Evolutionary conservation across 2,113 vertebrate genomes (phyloP), one percentile per base, ranked within the genome.

Genomic region (Chlamydotis undulata): DNA sequence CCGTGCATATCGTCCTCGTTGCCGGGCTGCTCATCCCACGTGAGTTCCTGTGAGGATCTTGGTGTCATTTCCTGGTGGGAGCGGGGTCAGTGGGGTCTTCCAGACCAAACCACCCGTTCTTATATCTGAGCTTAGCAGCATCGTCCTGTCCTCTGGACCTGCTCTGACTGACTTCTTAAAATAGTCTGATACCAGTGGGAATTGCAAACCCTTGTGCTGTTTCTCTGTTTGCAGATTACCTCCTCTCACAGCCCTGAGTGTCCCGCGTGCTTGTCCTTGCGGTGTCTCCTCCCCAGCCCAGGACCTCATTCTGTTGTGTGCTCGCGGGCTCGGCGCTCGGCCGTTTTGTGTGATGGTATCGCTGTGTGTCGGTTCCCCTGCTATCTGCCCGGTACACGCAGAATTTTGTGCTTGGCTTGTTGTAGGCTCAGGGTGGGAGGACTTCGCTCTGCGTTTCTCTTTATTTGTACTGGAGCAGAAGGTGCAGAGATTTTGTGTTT

Each of bases 1-100:
- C 12, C 1, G 0, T 52, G 59, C 29, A 6, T 12, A 3, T 80
- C 28, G 4, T 39, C 65, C 57, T 41, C 1, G 0, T 25, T n/a
- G 50, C 33, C 33, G 47, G 14, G 45, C 63, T 25, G 35, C 65
- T 49, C 19, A 33, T 12, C 49, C 41, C n/a, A 19, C 1, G 0
- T 1, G 5, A 21, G 49, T 29, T n/a, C 57, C 57, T 64, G 19
- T 15, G 57, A 39, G 57, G 67, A 49, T 29, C 24, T 23, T 1
- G 1, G n/a, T 39, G 41, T 60, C 64, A 23, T 21, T 11, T 61
- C 43, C 35, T 0, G 3, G 12, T 11, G 33, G 10, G 31, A 78
- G 14, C 10, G 41, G 68, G 77, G 43, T 57, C 9, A 4, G 43
- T 8, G 35, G 50, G 25, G 65, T 64, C 86, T 64, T 49, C 41